A percentile compares a stretch with the other conserved stretches of the same genome.
Conservation (phyloP, 2,888 invertebrate genomes). For the Kryphioiulus occultus region DNA sequence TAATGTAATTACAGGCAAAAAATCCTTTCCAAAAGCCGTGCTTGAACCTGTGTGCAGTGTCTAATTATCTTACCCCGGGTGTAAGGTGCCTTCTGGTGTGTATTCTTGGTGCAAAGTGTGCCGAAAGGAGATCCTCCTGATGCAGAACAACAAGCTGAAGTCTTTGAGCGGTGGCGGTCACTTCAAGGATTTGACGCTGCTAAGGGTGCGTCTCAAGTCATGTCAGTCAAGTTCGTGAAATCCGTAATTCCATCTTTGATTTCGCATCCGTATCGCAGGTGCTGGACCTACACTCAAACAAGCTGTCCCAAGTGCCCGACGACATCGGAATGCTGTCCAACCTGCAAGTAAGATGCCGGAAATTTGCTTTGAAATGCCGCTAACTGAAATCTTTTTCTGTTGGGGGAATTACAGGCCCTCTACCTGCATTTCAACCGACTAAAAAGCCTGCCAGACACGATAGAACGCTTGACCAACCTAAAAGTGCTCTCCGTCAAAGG, state of each 20-base stretch:
- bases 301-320: constrained; percentile 47
- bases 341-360: constrained; percentile 45
- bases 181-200: constrained; percentile 49
- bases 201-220: constrained; percentile 25
- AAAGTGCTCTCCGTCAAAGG: constrained; percentile 48
- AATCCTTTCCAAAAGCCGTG: not conserved
- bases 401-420: not conserved
- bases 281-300: constrained; percentile 51
- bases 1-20: constrained; percentile 27
- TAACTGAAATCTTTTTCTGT: not conserved
- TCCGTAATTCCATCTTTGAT: not conserved
- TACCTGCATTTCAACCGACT: constrained; percentile 50
- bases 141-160: constrained; percentile 50
- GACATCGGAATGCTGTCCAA: constrained; percentile 44
- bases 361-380: not conserved
- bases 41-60: not conserved
- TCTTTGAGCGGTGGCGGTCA: constrained; percentile 52
- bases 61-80: not conserved
- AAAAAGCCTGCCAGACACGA: constrained; percentile 47
- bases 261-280: constrained; percentile 7
- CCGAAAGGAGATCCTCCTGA: constrained; percentile 49
- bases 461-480: constrained; percentile 46
- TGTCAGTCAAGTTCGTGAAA: not conserved
- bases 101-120: constrained; percentile 53
- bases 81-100: constrained; percentile 52